phyloP scores from a whole-genome alignment of 1,140 invertebrate genomes.

The Meloidogyne exigua region DNA sequence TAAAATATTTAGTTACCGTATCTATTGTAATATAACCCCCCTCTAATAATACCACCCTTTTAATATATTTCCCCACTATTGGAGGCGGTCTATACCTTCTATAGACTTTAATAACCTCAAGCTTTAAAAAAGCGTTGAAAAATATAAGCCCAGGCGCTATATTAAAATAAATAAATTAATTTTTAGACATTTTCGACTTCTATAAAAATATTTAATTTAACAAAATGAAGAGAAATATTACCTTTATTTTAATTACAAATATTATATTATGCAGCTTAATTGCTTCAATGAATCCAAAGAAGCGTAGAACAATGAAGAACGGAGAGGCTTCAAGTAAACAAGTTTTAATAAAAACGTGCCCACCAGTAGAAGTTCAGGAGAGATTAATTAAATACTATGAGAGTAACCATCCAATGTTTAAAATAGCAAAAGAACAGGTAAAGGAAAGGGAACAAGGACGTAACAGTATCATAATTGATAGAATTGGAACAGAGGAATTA shows the following conservation, averaged over 20 bases:
- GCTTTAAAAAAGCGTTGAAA: too few relatives aligned
- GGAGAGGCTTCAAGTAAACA: too few relatives aligned
- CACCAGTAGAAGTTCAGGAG: neutral
- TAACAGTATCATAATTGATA: neutral
- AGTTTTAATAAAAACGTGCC: neutral
- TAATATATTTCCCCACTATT: too few relatives aligned
- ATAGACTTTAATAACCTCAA: too few relatives aligned
- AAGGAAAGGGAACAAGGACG: neutral
- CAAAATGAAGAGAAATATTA: neutral
- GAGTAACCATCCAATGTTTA: neutral
- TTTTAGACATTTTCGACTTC: too few relatives aligned
- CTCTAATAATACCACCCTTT: too few relatives aligned
- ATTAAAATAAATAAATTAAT: too few relatives aligned
- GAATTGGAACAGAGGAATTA: neutral
- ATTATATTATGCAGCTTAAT: neutral
- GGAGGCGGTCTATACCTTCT: too few relatives aligned
- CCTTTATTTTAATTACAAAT: neutral
- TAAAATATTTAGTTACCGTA: too few relatives aligned
- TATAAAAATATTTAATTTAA: too few relatives aligned
- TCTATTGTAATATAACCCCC: too few relatives aligned
- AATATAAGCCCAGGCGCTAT: too few relatives aligned
- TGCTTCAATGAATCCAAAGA: neutral
- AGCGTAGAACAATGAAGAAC: neutral
- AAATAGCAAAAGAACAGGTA: neutral
- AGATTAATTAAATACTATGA: neutral